phyloP scores from a whole-genome alignment of 2,797 vertebrate genomes.

The Platalea minor region DNA sequence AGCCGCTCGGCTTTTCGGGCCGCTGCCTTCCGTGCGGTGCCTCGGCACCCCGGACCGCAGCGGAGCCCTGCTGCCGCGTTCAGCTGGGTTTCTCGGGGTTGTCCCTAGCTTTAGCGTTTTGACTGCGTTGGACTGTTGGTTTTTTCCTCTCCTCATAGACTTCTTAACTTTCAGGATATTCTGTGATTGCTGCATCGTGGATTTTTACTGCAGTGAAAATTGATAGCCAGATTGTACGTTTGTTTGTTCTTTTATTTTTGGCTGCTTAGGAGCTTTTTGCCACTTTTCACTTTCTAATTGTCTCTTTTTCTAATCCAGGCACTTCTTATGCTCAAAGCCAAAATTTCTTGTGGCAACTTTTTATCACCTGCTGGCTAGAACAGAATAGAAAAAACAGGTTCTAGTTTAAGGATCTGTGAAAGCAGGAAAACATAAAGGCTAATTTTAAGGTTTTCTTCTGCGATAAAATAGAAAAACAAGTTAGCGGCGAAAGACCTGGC shows the following conservation, averaged over 20 bases:
- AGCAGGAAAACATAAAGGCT: background rate
- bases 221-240: slow-evolving; percentile 9
- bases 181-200: background rate
- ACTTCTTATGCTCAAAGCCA: background rate
- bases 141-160: background rate
- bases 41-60: rapidly evolving
- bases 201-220: background rate
- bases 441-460: background rate
- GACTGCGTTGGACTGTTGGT: background rate
- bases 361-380: slow-evolving; percentile 18
- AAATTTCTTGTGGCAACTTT: background rate
- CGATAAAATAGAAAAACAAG: background rate
- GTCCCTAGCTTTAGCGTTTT: background rate
- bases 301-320: background rate
- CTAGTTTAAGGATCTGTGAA: background rate
- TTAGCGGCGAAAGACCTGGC: background rate
- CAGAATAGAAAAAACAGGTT: background rate
- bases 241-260: slow-evolving; percentile 41
- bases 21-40: too few relatives aligned
- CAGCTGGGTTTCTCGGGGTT: background rate
- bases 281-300: slow-evolving; percentile 19
- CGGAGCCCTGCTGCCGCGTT: rapidly evolving
- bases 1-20: background rate
- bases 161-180: background rate
- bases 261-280: slow-evolving; percentile 24